Base-by-base conservation (phyloP, 2,888 invertebrate genomes). In the Drosophila anomelani region DNA sequence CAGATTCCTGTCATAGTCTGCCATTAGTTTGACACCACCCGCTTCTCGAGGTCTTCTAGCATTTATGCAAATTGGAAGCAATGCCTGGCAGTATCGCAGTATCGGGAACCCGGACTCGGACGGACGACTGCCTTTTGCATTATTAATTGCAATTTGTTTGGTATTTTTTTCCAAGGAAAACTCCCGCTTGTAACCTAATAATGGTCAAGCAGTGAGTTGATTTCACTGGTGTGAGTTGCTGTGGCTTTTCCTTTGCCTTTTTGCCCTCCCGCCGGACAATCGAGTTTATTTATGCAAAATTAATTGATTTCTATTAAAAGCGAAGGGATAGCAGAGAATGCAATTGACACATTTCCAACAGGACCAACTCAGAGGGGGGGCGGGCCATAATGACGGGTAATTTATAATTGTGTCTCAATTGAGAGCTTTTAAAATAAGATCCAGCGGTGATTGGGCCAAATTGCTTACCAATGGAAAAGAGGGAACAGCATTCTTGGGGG, bases 51-150 rank as follows among this genome's bases (percentile, higher is more conserved):
- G 23, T 58, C 58, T 83, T 71, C 56, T 55, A 76, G 75, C 74
- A 81, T 88, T 88, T 88, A 85, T 85, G 88, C 85, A 88, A 85
- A 85, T 85, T 88, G 84, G 61, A 64, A 62, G 69, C 71, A 55
- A 47, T 66, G 62, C 56, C 32, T 32, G 49, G 32, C 49, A 64
- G 43, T 39, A 17, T 20, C 26, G 41, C 36, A 44, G 54, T 43
- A 26, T 55, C 39, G 78, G 46, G 76, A 46, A 62, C 68, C 51
- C 32, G 61, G 9, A 39, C 39, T 41, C 20, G 44, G 44, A 44
- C 15, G 26, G 57, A 36, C 32, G 20, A 23, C 23, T 57, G 47
- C 56, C 58, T 51, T 67, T 51, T 85, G 83, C 79, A 85, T 87
- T 81, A 85, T 85, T 85, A 88, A 85, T 85, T 80, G 79, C 81